phyloP scores from a whole-genome alignment of 2,888 invertebrate species.

The Drosophila diplacantha region DNA sequence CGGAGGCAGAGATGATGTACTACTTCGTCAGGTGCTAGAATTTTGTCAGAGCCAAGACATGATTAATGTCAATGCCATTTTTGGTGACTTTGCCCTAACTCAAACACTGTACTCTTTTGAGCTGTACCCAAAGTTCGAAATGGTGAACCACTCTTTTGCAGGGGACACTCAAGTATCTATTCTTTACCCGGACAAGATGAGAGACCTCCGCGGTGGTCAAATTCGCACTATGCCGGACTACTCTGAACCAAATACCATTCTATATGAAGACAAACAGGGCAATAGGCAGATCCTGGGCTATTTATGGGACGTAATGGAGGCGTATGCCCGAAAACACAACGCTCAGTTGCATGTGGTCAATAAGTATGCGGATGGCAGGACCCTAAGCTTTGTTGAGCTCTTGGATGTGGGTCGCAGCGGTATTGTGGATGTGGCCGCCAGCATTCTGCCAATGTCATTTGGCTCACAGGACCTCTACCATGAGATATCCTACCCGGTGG shows the following conservation, averaged over 20 bases:
- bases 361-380: conserved; percentile 1
- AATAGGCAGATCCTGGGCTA: conserved; percentile 42
- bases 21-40: conserved; percentile 34
- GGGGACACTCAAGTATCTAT: neutral
- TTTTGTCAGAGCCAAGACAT: conserved; percentile 43
- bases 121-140: conserved; percentile 41
- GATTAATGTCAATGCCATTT: conserved; percentile 44
- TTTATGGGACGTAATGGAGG: conserved; percentile 52
- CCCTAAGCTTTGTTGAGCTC: conserved; percentile 34
- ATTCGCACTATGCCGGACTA: conserved; percentile 55
- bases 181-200: conserved; percentile 49
- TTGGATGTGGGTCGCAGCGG: conserved; percentile 42
- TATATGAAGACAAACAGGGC: conserved; percentile 35
- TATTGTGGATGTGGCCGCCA: conserved; percentile 48
- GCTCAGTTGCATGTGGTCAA: conserved; percentile 38
- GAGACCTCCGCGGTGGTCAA: conserved; percentile 30
- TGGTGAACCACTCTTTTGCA: conserved; percentile 26
- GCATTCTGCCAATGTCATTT: conserved; percentile 42
- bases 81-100: conserved; percentile 33
- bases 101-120: conserved; percentile 35
- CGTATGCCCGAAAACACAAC: conserved; percentile 48
- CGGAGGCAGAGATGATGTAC: neutral
- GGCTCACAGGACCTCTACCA: conserved; percentile 17
- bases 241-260: conserved; percentile 58
- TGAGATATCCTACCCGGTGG: conserved; percentile 47